Conservation (phyloP, 1,140 invertebrate genomes). For the Cydia strobilella region DNA sequence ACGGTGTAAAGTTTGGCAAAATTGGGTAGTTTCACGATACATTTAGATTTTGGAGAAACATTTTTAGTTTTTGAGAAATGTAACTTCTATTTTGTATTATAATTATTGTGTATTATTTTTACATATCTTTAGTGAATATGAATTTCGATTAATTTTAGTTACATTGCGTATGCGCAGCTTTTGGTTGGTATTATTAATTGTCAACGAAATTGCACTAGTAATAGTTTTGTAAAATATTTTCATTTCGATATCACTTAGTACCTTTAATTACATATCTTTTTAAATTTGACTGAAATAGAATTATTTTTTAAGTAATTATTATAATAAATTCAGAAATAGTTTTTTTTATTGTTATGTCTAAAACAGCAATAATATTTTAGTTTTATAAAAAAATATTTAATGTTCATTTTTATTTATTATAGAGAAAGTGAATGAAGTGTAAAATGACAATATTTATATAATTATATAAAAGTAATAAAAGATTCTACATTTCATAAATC, state of each 20-base stretch:
- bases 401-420: too few species aligned
- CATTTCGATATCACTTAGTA: neutral
- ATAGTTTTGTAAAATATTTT: neutral
- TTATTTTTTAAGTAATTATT: neutral
- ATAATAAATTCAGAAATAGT: neutral
- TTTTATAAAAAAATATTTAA: too few species aligned
- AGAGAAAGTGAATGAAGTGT: too few species aligned
- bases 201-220: constrained; percentile 4
- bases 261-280: constrained; percentile 21
- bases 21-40: too few species aligned
- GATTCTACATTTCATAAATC: too few species aligned
- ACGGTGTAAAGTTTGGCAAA: too few species aligned
- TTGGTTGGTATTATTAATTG: neutral
- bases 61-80: neutral
- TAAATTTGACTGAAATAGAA: neutral
- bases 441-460: too few species aligned
- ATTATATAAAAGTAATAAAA: too few species aligned
- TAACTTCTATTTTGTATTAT: constrained; percentile 8
- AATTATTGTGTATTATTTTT: neutral
- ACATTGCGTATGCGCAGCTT: neutral
- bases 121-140: neutral
- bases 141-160: neutral
- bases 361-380: too few species aligned
- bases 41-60: too few species aligned
- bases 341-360: too few species aligned